Base-by-base conservation (phyloP, 2,113 vertebrate species). In the Eleginops maclovinus region DNA sequence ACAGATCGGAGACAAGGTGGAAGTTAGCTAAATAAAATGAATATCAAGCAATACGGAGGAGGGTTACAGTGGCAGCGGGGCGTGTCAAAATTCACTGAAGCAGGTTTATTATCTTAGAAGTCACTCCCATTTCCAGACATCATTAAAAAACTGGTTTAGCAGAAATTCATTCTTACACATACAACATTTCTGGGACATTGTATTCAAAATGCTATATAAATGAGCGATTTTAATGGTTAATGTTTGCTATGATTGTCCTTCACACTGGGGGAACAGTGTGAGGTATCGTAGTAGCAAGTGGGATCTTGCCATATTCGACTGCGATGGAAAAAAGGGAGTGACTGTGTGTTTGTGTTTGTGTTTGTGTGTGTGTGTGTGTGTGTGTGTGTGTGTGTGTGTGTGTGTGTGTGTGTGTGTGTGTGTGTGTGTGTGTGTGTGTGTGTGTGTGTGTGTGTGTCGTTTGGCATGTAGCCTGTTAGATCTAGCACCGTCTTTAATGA, bases 281-380 rank as follows among this genome's bases (percentile, higher is more conserved):
- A 88, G 68, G 75, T 68, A 41, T 47, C 31, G 31, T 81, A 69
- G 79, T 87, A 76, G 56, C 88, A 87, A 51, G 73, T 77, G 77
- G 80, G 78, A 88, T 72, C 68, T 68, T 79, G 65, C 79, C 88
- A 88, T 89, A 89, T n/a, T n/a, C n/a, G n/a, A n/a, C n/a, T 89
- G 86, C 84, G 54, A n/a, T 46, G 31, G 19, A 3, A 1, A 31
- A 21, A 54, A 54, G 50, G 36, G 47, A 56, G 54, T 56, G 11
- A n/a, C 51, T 68, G 56, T 70, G 78, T 43, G 72, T 68, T 51
- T 70, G 78, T 43, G 72, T 68, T 51, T 70, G 78, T 43, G 72
- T 68, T 51, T 70, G 78, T 43, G 72, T 68, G 56, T 70, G 78
- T 43, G 31, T 36, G 31, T 36, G 6, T 36, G 31, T 36, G 31